phyloP scores from a whole-genome alignment of 2,888 invertebrate genomes.

The Volucella zonaria region DNA sequence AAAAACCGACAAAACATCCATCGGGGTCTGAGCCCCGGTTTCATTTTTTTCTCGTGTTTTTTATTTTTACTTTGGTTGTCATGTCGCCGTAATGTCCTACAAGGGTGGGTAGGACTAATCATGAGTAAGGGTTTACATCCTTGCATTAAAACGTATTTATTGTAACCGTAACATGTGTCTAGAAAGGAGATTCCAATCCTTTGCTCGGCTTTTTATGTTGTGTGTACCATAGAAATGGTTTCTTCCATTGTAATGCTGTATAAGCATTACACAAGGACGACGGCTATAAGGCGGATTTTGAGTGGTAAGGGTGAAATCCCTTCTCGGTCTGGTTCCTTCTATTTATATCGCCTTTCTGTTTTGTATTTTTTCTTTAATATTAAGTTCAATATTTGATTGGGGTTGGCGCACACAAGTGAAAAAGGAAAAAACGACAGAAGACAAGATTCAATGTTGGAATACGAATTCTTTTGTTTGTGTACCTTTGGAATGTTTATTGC shows the following conservation, averaged over 20 bases:
- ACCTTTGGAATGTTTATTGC: slow-evolving; percentile 59
- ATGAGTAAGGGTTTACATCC: slow-evolving; percentile 39
- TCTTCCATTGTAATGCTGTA: slow-evolving; percentile 53
- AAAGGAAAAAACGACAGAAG: slow-evolving; percentile 1
- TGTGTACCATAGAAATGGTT: slow-evolving; percentile 18
- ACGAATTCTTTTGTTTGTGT: slow-evolving; percentile 62
- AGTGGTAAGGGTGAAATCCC: slow-evolving; percentile 18
- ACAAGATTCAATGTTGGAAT: slow-evolving; percentile 49
- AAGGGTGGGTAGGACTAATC: slow-evolving; percentile 21
- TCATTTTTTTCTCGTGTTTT: slow-evolving; percentile 13
- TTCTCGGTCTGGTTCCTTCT: slow-evolving; percentile 33
- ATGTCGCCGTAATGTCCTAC: slow-evolving; percentile 58
- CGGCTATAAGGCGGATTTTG: background rate
- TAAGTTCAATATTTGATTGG: slow-evolving; percentile 71
- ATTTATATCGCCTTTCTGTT: slow-evolving; percentile 16
- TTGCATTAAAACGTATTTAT: slow-evolving; percentile 64
- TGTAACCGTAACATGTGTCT: slow-evolving; percentile 68
- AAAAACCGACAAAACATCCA: slow-evolving; percentile 13
- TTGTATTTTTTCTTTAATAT: slow-evolving; percentile 44
- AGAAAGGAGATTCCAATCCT: slow-evolving; percentile 58
- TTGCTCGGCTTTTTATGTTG: slow-evolving; percentile 38
- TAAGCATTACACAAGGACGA: slow-evolving; percentile 44
- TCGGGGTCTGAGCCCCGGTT: background rate
- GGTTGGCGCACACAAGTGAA: slow-evolving; percentile 51
- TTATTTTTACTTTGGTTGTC: background rate